Evolutionary conservation across 1,140 invertebrate species (phyloP).

Genomic region (Triops cancriformis): DNA sequence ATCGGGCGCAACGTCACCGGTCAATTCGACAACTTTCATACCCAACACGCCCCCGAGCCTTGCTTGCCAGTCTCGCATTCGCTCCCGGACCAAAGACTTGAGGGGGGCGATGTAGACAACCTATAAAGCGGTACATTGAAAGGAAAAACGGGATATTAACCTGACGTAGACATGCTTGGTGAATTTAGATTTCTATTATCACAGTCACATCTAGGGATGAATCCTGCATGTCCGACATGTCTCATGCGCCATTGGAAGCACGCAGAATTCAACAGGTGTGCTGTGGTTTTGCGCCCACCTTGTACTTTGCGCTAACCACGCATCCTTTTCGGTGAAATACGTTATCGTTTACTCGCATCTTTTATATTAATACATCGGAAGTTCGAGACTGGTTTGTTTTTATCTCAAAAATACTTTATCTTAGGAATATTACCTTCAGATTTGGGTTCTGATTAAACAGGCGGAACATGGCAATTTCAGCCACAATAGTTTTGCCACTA

Average conservation of each 20-base stretch:
- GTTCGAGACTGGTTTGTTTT: no score
- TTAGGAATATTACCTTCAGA: conserved; percentile 55
- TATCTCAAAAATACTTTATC: not conserved
- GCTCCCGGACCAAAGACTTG: conserved; percentile 92
- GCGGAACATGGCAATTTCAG: conserved; percentile 94
- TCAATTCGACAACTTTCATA: conserved; percentile 89
- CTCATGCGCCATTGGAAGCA: no score
- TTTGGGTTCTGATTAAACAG: conserved; percentile 76
- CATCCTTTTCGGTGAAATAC: no score
- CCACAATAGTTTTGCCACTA: conserved; percentile 96
- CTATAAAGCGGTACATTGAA: conserved; percentile 39
- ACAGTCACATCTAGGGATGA: not conserved
- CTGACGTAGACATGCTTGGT: no score
- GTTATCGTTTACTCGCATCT: no score
- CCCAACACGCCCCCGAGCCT: conserved; percentile 67
- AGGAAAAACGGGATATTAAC: not conserved
- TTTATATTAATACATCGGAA: no score
- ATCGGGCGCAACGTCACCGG: conserved; percentile 92
- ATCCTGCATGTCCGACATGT: no score
- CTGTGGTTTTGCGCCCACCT: no score
- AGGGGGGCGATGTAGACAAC: conserved; percentile 97
- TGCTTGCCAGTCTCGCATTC: conserved; percentile 94
- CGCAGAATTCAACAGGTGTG: no score
- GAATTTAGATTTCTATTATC: no score
- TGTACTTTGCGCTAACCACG: no score